phyloP scores from a whole-genome alignment of 2,888 invertebrate genomes.

The Caenorhabditis doughertyi region DNA sequence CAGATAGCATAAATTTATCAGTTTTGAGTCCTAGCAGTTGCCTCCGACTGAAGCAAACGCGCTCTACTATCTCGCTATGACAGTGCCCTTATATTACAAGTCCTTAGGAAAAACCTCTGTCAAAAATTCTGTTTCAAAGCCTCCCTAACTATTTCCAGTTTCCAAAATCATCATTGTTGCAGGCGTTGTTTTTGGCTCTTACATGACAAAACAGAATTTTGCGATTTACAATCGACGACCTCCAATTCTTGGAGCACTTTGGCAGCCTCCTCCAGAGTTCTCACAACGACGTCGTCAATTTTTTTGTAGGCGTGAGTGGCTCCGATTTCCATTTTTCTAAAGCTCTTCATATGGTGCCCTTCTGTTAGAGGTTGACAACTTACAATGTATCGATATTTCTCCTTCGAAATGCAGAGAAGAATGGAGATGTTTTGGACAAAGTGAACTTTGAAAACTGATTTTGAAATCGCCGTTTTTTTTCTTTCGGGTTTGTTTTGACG shows the following conservation, averaged over 20 bases:
- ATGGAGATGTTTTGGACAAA: background rate
- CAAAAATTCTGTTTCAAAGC: background rate
- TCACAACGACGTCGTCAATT: conserved; percentile 37
- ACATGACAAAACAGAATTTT: background rate
- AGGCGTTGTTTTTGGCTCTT: background rate
- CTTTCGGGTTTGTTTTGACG: background rate
- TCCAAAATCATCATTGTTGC: background rate
- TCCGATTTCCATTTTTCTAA: conserved; percentile 49
- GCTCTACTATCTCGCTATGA: no score
- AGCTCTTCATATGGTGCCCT: background rate
- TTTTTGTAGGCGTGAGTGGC: conserved; percentile 34
- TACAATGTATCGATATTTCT: conserved; percentile 42
- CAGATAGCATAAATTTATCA: no score
- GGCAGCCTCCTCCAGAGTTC: conserved; percentile 39
- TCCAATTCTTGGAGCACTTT: conserved; percentile 23
- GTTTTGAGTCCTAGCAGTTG: no score
- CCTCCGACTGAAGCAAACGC: no score
- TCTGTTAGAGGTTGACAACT: background rate
- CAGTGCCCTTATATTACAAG: no score
- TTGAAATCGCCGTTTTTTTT: background rate
- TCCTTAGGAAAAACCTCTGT: no score
- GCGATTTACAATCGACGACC: background rate
- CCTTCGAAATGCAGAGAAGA: conserved; percentile 18
- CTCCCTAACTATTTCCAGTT: background rate
- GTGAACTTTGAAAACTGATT: conserved; percentile 8